phyloP scores from a whole-genome alignment of 2,888 invertebrate species.

The Augochlorella aurata region DNA sequence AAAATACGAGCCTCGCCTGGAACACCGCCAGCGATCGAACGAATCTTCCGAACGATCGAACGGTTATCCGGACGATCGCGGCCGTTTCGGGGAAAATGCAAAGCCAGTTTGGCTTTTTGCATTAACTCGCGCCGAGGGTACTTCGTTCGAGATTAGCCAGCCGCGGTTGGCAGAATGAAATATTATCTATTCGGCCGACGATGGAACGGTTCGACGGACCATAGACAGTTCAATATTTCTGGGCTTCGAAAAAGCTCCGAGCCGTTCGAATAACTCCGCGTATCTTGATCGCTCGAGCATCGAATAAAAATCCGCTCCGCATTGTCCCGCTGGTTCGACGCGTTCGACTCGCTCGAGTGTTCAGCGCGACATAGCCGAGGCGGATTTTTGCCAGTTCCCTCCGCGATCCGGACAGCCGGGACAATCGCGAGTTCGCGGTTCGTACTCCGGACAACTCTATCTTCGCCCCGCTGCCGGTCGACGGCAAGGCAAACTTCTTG shows the following conservation, averaged over 20 bases:
- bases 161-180: no score
- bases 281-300: slow-evolving; percentile 10
- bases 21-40: slow-evolving; percentile 19
- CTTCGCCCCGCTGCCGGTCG: not conserved
- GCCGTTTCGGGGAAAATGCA: slow-evolving; percentile 13
- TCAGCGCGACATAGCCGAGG: not conserved
- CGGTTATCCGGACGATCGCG: slow-evolving; percentile 8
- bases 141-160: no score
- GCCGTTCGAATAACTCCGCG: slow-evolving; percentile 1
- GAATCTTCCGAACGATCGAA: slow-evolving; percentile 31
- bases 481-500: slow-evolving; percentile 48
- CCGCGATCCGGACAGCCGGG: no score
- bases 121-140: no score
- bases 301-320: not conserved
- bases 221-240: slow-evolving; percentile 1
- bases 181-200: not conserved
- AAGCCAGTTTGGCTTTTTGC: not conserved
- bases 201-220: not conserved
- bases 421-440: no score
- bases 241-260: slow-evolving; percentile 6
- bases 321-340: not conserved
- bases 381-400: no score
- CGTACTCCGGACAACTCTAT: slow-evolving; percentile 19
- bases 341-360: slow-evolving; percentile 6
- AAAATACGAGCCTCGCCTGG: slow-evolving; percentile 18